Conservation (phyloP, 2,797 vertebrate species). For the Poeciliopsis presidionis region DNA sequence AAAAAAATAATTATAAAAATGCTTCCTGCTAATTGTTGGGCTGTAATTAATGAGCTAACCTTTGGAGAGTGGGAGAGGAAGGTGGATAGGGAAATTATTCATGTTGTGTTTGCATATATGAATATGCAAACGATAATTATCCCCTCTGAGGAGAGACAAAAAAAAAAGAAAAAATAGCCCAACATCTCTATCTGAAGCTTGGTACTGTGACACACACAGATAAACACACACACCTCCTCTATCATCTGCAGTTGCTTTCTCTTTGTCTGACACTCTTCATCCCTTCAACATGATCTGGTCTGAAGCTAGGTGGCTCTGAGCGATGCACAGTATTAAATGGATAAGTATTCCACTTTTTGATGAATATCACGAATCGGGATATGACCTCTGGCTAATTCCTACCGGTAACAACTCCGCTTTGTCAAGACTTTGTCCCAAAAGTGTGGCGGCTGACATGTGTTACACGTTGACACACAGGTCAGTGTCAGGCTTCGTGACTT, state of each 20-base stretch:
- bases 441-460: constrained; percentile 61
- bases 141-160: constrained; percentile 72
- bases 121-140: constrained; percentile 80
- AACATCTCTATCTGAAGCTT: constrained; percentile 74
- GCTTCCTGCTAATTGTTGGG: constrained; percentile 81
- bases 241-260: constrained; percentile 39
- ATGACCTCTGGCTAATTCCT: constrained; percentile 69
- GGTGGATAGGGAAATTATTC: constrained; percentile 76
- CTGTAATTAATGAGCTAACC: constrained; percentile 85
- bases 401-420: constrained; percentile 48
- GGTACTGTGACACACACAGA: constrained; percentile 13
- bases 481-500: constrained; percentile 45
- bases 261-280: constrained; percentile 51
- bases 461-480: constrained; percentile 61
- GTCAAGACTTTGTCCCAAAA: constrained; percentile 59
- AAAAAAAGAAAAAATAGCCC: constrained; percentile 71
- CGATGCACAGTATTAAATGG: constrained; percentile 59
- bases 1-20: constrained; percentile 75
- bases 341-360: constrained; percentile 49
- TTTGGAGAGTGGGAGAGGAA: constrained; percentile 80
- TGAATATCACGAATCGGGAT: constrained; percentile 43
- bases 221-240: constrained; percentile 10
- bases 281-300: constrained; percentile 43
- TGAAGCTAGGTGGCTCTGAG: constrained; percentile 68
- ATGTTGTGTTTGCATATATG: constrained; percentile 78